Percentiles rank a stretch among this genome's conserved stretches.
phyloP scores from a whole-genome alignment of 30 jellyfish, hydroid and myxozoan genomes.

The Pseudorhiza aurosa region DNA sequence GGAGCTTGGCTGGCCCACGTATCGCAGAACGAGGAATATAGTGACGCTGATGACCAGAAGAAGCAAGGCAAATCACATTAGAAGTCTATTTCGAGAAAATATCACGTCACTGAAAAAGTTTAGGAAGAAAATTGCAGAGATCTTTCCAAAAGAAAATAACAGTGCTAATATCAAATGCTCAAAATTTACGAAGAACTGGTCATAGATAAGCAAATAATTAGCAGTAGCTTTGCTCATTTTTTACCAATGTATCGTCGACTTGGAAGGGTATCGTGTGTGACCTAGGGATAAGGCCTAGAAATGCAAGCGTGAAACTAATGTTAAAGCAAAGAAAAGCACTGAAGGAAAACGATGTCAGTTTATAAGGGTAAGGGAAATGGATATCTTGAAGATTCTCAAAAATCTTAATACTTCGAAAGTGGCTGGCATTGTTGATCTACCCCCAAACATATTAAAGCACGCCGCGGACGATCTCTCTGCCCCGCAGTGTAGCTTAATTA shows the following conservation, averaged over 20 bases:
- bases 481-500: constrained; percentile 28
- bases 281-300: constrained; percentile 33
- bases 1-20: constrained; percentile 52
- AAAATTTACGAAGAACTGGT: constrained; percentile 24
- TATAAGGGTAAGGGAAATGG: constrained; percentile 32
- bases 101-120: constrained; percentile 31
- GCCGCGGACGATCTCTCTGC: constrained; percentile 45
- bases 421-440: constrained; percentile 51
- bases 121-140: constrained; percentile 17
- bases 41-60: constrained; percentile 37
- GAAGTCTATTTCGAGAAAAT: constrained; percentile 24
- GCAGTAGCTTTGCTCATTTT: constrained; percentile 45
- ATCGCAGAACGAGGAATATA: constrained; percentile 27
- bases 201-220: constrained; percentile 7
- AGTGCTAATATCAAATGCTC: constrained; percentile 33
- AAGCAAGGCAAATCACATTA: constrained; percentile 32
- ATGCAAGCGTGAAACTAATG: constrained; percentile 9
- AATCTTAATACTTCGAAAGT: constrained; percentile 30
- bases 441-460: constrained; percentile 43
- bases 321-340: constrained; percentile 29
- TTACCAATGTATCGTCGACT: constrained; percentile 35
- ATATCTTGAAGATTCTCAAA: constrained; percentile 23
- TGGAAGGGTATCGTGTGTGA: background rate
- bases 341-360: constrained; percentile 30
- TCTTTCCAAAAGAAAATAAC: constrained; percentile 32